Evolutionary conservation across 2,797 vertebrate species (phyloP).

Genomic region (Malurus leucopterus): DNA sequence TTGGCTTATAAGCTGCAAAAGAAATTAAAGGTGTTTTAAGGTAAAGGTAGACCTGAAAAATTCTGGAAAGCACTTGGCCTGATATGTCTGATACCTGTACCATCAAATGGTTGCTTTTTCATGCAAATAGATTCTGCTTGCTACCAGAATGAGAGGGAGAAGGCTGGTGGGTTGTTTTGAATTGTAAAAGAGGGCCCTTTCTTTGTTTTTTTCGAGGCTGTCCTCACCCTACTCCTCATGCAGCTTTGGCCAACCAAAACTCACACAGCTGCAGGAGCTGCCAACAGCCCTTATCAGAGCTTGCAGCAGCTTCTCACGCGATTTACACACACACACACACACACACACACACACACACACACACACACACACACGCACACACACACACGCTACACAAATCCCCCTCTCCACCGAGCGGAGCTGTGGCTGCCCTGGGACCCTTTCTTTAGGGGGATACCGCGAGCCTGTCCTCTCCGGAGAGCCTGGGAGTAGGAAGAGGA

Average conservation of each 20-base stretch:
- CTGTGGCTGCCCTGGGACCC: too few species aligned
- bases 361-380: background rate
- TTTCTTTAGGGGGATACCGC: rapidly evolving
- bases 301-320: background rate
- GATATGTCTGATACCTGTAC: rapidly evolving
- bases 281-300: background rate
- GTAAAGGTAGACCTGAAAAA: background rate
- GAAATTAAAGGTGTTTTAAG: background rate
- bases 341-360: background rate
- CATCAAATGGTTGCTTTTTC: background rate
- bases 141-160: background rate
- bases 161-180: background rate
- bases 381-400: background rate
- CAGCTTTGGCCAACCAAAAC: background rate
- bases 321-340: background rate
- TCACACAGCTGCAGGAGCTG: background rate
- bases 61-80: background rate
- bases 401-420: background rate
- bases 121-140: background rate
- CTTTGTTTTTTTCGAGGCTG: background rate
- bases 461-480: background rate
- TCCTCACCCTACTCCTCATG: background rate
- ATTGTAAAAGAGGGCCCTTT: background rate
- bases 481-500: too few species aligned
- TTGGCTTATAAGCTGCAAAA: background rate